phyloP scores from a whole-genome alignment of 2,113 vertebrate genomes.

The Ceuthmochares aereus region DNA sequence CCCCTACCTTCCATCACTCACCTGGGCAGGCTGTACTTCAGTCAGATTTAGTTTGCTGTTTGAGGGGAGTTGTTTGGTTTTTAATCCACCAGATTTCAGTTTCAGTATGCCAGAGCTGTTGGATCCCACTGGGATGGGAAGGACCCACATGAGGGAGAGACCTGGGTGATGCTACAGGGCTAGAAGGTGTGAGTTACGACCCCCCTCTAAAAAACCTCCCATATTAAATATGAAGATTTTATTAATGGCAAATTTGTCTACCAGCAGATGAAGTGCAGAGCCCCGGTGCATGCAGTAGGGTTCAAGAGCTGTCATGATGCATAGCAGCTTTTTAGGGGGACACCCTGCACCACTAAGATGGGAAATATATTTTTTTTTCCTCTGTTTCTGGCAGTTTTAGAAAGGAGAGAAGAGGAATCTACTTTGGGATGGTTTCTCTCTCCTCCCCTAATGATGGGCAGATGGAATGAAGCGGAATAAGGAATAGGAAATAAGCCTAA shows the following conservation, averaged over 20 bases:
- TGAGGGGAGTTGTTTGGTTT: neutral
- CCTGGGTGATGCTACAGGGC: fast-evolving
- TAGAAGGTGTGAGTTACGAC: neutral
- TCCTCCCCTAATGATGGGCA: neutral
- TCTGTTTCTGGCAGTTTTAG: neutral
- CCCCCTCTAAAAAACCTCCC: fast-evolving
- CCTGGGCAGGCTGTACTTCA: fast-evolving
- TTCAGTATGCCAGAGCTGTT: fast-evolving
- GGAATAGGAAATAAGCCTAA: no score
- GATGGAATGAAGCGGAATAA: neutral
- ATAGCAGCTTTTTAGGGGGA: neutral
- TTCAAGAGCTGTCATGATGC: neutral
- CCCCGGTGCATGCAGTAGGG: fast-evolving
- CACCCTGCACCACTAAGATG: neutral
- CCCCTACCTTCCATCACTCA: neutral
- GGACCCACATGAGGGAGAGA: fast-evolving
- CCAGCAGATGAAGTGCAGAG: neutral
- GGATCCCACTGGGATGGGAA: neutral
- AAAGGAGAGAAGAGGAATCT: neutral
- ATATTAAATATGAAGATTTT: neutral
- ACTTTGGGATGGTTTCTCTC: neutral
- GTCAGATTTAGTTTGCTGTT: neutral
- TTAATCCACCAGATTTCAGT: fast-evolving
- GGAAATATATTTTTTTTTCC: neutral
- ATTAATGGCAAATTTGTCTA: neutral